Conservation (phyloP, 1,140 invertebrate species). For the Vollenhovia emeryi region DNA sequence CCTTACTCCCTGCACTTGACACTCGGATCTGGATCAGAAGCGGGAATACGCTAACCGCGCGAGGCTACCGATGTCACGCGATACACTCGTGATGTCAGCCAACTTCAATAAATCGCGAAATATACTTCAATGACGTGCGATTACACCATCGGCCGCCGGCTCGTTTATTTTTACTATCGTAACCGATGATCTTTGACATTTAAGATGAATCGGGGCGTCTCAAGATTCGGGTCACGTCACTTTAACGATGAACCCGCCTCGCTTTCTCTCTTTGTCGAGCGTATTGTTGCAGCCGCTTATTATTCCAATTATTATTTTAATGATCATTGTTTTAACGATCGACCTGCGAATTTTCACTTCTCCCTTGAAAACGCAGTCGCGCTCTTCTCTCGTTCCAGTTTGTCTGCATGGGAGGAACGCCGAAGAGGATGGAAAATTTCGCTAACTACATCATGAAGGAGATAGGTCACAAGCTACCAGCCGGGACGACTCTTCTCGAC, state of each 20-base stretch:
- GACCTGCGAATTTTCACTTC: not conserved
- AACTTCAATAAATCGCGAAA: constrained; percentile 11
- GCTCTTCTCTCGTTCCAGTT: constrained; percentile 89
- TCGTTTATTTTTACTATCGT: constrained; percentile 35
- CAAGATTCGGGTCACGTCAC: constrained; percentile 18
- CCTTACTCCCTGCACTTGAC: not conserved
- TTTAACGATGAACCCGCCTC: not conserved
- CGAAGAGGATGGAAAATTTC: constrained; percentile 97
- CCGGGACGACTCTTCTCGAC: constrained; percentile 94
- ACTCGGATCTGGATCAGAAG: not conserved
- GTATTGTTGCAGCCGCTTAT: not conserved
- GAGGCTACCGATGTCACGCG: constrained; percentile 11
- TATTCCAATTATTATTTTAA: not conserved
- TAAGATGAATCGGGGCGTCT: not conserved
- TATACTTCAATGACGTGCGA: constrained; percentile 15
- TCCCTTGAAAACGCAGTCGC: not conserved
- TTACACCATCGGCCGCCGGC: constrained; percentile 9
- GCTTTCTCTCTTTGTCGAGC: not conserved
- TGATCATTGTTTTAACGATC: not conserved
- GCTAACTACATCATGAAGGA: constrained; percentile 96
- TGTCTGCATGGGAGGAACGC: constrained; percentile 99
- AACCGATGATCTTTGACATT: constrained; percentile 38
- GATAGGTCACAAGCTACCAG: constrained; percentile 95
- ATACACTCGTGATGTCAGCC: constrained; percentile 14
- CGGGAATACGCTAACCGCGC: not conserved